A percentile compares a stretch with the other conserved stretches of the same genome.
Evolutionary conservation across 1,140 invertebrate species (phyloP).

Genomic region (Rhysida immarginata): DNA sequence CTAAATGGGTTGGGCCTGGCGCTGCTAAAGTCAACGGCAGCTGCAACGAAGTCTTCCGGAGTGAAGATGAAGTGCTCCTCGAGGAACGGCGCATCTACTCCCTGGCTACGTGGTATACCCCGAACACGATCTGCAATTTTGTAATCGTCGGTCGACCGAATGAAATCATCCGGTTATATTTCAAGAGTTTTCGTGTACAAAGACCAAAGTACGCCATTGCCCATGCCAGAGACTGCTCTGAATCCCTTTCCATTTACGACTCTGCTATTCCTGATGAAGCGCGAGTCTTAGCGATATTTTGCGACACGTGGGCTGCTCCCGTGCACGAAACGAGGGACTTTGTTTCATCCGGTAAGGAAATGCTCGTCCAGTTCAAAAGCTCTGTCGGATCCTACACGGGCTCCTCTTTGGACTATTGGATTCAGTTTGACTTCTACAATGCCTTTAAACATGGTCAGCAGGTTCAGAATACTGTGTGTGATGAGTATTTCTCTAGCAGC

Average conservation of each 20-base stretch:
- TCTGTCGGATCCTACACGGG: conserved; percentile 35
- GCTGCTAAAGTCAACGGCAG: conserved; percentile 4
- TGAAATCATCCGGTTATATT: conserved; percentile 65
- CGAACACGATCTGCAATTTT: conserved; percentile 77
- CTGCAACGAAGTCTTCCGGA: conserved; percentile 1
- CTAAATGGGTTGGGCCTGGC: conserved; percentile 6
- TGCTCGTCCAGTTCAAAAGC: conserved; percentile 44
- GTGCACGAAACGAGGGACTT: conserved; percentile 40
- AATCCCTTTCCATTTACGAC: conserved; percentile 73
- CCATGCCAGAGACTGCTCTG: conserved; percentile 68
- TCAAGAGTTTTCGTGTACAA: conserved; percentile 63
- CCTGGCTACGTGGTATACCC: conserved; percentile 81
- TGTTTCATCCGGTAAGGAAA: conserved; percentile 62
- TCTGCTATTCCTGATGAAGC: conserved; percentile 68
- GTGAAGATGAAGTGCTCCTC: neutral
- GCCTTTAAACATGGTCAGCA: conserved; percentile 65
- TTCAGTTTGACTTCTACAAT: conserved; percentile 83
- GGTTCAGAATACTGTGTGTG: conserved; percentile 58
- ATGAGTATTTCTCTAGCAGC: conserved; percentile 30
- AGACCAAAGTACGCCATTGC: conserved; percentile 64
- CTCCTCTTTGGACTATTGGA: conserved; percentile 77
- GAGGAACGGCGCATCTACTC: conserved; percentile 29
- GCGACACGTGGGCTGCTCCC: conserved; percentile 67
- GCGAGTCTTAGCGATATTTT: conserved; percentile 76
- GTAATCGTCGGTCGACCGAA: conserved; percentile 63